A percentile compares a stretch with the other conserved stretches of the same genome.
Conservation (phyloP, 2,888 invertebrate genomes). For the Zele albiditarsus region DNA sequence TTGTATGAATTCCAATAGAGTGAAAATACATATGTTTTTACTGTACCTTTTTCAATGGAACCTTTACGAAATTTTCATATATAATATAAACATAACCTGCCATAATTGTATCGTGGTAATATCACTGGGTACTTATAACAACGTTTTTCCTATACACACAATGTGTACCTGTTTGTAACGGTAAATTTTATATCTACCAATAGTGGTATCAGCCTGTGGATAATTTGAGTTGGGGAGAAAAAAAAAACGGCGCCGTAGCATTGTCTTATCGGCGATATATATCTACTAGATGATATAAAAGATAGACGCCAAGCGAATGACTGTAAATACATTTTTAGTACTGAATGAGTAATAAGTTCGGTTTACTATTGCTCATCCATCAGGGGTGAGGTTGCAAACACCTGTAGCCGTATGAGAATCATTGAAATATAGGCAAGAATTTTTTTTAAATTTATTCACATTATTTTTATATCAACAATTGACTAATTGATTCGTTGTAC, state of each 20-base stretch:
- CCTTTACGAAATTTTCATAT: background rate
- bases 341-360: background rate
- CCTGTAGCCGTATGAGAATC: background rate
- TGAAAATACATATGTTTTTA: background rate
- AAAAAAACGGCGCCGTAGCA: background rate
- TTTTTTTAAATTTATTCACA: background rate
- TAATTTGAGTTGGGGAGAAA: background rate
- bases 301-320: background rate
- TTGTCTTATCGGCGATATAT: background rate
- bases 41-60: background rate
- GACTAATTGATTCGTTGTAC: background rate
- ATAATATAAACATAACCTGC: background rate
- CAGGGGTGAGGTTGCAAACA: background rate
- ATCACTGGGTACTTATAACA: background rate
- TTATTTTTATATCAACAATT: background rate
- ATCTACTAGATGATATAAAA: background rate
- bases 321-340: background rate
- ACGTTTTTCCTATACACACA: background rate
- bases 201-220: slow-evolving; percentile 1
- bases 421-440: background rate
- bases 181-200: slow-evolving; percentile 1
- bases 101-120: background rate
- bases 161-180: slow-evolving; percentile 10
- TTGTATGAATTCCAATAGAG: background rate
- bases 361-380: slow-evolving; percentile 5